Evolutionary conservation across 64 coral and sea anemone genomes (phyloP).

Genomic region (Astreopora myriophthalma): DNA sequence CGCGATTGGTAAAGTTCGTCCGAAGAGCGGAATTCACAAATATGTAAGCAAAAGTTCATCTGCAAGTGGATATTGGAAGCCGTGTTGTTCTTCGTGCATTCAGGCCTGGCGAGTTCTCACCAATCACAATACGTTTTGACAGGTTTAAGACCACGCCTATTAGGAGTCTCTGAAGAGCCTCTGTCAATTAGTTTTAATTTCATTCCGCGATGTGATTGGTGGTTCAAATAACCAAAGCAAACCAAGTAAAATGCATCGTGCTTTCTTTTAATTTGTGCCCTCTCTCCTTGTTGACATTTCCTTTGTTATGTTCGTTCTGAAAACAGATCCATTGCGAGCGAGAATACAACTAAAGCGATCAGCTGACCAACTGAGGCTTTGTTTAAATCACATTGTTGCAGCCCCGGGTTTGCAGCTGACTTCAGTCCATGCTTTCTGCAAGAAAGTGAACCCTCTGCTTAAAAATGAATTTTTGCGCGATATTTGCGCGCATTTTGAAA

Average conservation of each 20-base stretch:
- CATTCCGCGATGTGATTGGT: conserved; percentile 61
- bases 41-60: conserved; percentile 75
- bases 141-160: conserved; percentile 85
- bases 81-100: conserved; percentile 56
- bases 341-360: not conserved
- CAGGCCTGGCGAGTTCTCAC: not conserved
- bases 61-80: conserved; percentile 72
- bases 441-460: too few relatives aligned
- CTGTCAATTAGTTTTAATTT: conserved; percentile 96
- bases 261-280: conserved; percentile 67
- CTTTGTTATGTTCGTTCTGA: conserved; percentile 57
- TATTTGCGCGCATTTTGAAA: too few relatives aligned
- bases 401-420: too few relatives aligned
- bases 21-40: conserved; percentile 71
- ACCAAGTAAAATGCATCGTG: conserved; percentile 65
- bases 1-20: conserved; percentile 3
- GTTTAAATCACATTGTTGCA: too few relatives aligned
- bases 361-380: too few relatives aligned
- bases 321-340: not conserved
- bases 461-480: too few relatives aligned
- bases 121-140: conserved; percentile 70
- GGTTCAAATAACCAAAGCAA: conserved; percentile 84
- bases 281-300: conserved; percentile 73
- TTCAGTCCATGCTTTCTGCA: too few relatives aligned
- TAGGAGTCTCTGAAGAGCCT: too few relatives aligned